These are phyloP conservation scores for Polyodon spathula DNA, from an alignment of 2,113 vertebrate genomes.

Conservation along the genomic window DNA sequence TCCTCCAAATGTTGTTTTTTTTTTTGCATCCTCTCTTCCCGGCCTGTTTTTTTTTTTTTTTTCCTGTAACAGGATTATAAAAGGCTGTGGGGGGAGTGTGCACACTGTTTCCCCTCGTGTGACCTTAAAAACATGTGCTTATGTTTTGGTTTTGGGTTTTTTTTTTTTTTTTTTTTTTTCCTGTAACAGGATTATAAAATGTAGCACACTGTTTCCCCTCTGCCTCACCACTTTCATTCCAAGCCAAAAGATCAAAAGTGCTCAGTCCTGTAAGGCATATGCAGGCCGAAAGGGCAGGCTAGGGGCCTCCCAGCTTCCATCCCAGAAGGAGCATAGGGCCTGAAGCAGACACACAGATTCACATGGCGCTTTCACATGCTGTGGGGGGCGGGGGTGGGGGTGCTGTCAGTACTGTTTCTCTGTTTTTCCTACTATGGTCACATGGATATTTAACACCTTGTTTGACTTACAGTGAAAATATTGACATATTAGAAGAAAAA, in stretches of 20 bases:
- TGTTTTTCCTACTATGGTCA: not conserved
- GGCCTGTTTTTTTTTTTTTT: not conserved
- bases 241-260: not conserved
- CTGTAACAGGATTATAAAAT: not conserved
- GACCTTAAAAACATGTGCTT: too few relatives aligned
- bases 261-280: not conserved
- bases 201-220: not conserved
- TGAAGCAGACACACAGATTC: not conserved
- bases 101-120: not conserved
- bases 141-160: too few relatives aligned
- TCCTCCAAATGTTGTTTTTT: not conserved
- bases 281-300: not conserved
- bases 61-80: too few relatives aligned
- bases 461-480: not conserved
- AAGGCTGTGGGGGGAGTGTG: too few relatives aligned
- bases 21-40: not conserved
- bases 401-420: not conserved
- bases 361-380: not conserved
- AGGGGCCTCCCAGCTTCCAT: not conserved
- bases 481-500: not conserved
- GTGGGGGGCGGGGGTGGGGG: not conserved
- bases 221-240: not conserved
- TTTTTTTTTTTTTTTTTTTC: slow-evolving; percentile 2
- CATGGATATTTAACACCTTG: not conserved
- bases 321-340: not conserved